Evolutionary conservation across 1,140 invertebrate genomes (phyloP).

Genomic region (Orchesella cincta): DNA sequence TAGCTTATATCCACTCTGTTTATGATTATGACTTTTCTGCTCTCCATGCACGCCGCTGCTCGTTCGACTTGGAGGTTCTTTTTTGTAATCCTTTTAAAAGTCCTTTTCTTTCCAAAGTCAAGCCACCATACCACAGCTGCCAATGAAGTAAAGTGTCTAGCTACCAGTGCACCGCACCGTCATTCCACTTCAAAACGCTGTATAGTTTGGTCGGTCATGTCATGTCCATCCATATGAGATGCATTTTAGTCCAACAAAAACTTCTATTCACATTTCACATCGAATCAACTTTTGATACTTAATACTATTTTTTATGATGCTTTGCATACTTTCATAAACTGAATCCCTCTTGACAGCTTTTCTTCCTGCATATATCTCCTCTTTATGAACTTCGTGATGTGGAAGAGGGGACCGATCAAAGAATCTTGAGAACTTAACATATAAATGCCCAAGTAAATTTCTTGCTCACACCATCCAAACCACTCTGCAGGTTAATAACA

Average conservation of each 20-base stretch:
- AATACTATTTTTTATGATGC: neutral
- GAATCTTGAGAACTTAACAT: too few relatives aligned
- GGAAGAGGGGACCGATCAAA: too few relatives aligned
- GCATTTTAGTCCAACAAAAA: too few relatives aligned
- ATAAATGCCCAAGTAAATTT: neutral
- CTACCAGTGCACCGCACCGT: too few relatives aligned
- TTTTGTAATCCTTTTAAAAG: too few relatives aligned
- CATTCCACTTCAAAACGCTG: too few relatives aligned
- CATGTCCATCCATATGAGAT: too few relatives aligned
- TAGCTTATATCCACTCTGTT: neutral
- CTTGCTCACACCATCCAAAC: neutral
- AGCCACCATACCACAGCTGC: neutral
- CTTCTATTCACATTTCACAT: neutral
- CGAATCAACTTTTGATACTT: neutral
- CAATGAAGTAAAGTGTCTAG: neutral
- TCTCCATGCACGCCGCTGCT: neutral
- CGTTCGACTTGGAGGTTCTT: too few relatives aligned
- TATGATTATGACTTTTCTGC: slow-evolving; percentile 11
- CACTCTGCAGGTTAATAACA: neutral
- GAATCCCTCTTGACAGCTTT: slow-evolving; percentile 16
- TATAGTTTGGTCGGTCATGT: too few relatives aligned
- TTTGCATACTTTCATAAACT: neutral
- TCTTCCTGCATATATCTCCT: neutral
- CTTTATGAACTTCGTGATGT: too few relatives aligned
- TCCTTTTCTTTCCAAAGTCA: too few relatives aligned